These are phyloP conservation scores for Ptilodon capucinus DNA, from an alignment of 2,888 invertebrate genomes.

Conservation along the genomic window DNA sequence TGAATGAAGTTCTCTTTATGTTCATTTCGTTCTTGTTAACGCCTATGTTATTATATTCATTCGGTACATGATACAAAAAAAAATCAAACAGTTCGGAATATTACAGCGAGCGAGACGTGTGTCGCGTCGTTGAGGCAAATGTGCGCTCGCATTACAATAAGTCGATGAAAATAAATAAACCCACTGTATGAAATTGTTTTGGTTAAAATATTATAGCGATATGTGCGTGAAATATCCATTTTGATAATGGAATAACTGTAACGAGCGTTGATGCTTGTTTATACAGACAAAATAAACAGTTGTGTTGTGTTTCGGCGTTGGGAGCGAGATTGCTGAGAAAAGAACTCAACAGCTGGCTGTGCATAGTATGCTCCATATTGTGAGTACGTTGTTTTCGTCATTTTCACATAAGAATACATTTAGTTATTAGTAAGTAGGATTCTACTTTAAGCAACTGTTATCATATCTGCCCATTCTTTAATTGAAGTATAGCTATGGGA, in stretches of 20 bases:
- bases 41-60: conserved; percentile 7
- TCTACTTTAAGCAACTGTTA: no score
- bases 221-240: conserved; percentile 30
- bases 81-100: conserved; percentile 35
- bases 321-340: conserved; percentile 48
- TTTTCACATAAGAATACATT: background rate
- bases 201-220: conserved; percentile 29
- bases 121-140: conserved; percentile 66
- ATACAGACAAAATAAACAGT: conserved; percentile 50
- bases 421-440: no score
- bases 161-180: conserved; percentile 34
- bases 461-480: no score
- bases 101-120: conserved; percentile 67
- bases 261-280: conserved; percentile 18
- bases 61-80: conserved; percentile 5
- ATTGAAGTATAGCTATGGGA: background rate
- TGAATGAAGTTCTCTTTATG: background rate
- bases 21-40: background rate
- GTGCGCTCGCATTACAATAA: conserved; percentile 73
- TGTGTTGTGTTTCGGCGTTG: conserved; percentile 69
- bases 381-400: conserved; percentile 51
- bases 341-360: conserved; percentile 66
- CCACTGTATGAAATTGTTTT: conserved; percentile 27
- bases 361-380: conserved; percentile 78
- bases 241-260: conserved; percentile 23